A percentile compares a stretch with the other conserved stretches of the same genome.
phyloP scores from a whole-genome alignment of 2,888 invertebrate species.

The Venusia cambrica region DNA sequence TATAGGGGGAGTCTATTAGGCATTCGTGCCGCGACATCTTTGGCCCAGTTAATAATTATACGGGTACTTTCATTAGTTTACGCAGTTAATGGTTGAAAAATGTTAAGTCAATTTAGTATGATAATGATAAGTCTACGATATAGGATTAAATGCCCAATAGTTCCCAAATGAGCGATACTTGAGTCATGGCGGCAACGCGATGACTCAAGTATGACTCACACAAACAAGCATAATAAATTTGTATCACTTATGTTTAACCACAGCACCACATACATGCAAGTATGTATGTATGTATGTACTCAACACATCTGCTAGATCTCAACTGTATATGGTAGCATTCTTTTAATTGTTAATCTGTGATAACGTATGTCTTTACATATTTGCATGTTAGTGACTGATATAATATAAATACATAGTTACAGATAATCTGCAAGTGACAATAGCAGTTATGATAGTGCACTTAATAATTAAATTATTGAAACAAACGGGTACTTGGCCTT shows the following conservation, averaged over 20 bases:
- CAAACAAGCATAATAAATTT: conserved; percentile 76
- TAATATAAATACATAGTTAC: conserved; percentile 80
- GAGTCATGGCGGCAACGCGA: conserved; percentile 42
- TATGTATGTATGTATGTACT: conserved; percentile 80
- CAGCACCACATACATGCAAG: conserved; percentile 81
- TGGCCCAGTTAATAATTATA: conserved; percentile 75
- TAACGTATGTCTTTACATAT: conserved; percentile 76
- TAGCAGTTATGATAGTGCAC: conserved; percentile 79
- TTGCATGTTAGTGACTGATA: conserved; percentile 81
- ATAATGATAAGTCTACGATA: conserved; percentile 78
- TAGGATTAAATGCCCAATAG: conserved; percentile 82
- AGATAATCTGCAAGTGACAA: conserved; percentile 76
- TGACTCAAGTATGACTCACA: conserved; percentile 62
- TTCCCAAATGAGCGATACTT: conserved; percentile 71
- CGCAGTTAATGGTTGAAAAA: conserved; percentile 79
- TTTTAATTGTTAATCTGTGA: conserved; percentile 72
- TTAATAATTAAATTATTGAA: conserved; percentile 69
- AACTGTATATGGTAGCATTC: conserved; percentile 68
- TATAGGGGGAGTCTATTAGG: conserved; percentile 78
- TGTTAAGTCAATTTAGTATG: conserved; percentile 81
- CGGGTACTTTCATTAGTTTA: conserved; percentile 75
- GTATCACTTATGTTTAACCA: conserved; percentile 78
- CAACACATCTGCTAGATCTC: conserved; percentile 58
- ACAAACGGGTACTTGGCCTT: conserved; percentile 80
- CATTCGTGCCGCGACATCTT: conserved; percentile 77